Conservation (phyloP, 2,113 vertebrate species). For the Myiagra hebetior region DNA sequence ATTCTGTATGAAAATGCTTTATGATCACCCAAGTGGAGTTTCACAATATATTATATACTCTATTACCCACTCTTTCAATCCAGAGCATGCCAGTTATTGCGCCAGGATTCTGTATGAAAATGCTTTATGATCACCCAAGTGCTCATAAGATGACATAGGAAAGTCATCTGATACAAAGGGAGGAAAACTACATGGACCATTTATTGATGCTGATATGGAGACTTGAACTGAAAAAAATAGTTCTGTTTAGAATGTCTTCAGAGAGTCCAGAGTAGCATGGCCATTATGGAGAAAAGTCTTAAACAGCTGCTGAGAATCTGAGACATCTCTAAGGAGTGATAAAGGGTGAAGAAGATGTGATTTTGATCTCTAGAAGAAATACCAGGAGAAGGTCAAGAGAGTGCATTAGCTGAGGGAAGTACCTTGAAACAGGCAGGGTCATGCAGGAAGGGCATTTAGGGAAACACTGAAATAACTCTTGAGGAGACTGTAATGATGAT, state of each 20-base stretch:
- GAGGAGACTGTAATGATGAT: not conserved
- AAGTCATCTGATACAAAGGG: not conserved
- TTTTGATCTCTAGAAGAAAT: not conserved
- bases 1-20: not conserved
- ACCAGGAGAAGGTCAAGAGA: not conserved
- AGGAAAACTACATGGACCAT: not conserved
- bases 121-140: not conserved
- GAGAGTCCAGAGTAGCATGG: not conserved
- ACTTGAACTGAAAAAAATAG: not conserved
- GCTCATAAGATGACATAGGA: not conserved
- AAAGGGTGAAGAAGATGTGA: not conserved
- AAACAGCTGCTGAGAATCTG: not conserved
- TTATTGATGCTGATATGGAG: not conserved
- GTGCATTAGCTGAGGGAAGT: not conserved
- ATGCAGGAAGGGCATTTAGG: not conserved
- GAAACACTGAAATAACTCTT: not conserved
- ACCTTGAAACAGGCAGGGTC: not conserved
- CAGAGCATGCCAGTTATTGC: not conserved
- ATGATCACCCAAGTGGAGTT: not conserved
- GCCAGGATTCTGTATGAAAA: not conserved
- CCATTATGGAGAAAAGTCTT: not conserved
- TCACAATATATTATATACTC: not conserved
- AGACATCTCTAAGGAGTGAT: not conserved
- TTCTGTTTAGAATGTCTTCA: not conserved
- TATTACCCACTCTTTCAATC: not conserved